Percentiles rank a stretch among this genome's conserved stretches.
Conservation (phyloP, 1,140 invertebrate species). For the Pantala flavescens region DNA sequence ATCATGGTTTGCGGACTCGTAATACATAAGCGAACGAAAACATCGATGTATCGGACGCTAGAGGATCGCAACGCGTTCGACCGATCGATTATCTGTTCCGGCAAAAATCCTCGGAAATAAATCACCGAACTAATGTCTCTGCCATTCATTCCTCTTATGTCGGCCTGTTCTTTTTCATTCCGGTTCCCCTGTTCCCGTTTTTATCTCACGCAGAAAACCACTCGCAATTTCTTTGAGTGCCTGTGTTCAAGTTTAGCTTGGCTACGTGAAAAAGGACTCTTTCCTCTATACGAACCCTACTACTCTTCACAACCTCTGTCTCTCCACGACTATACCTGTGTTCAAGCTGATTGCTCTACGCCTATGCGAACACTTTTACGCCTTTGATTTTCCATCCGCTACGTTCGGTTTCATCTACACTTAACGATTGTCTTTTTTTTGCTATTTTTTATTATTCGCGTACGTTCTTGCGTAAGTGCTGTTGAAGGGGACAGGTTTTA, state of each 20-base stretch:
- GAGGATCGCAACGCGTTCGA: background rate
- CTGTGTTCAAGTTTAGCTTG: background rate
- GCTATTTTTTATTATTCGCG: no score
- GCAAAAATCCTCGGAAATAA: background rate
- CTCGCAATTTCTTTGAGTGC: conserved; percentile 1
- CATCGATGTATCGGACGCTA: no score
- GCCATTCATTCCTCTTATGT: background rate
- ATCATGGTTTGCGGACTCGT: no score
- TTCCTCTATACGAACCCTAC: background rate
- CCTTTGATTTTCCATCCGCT: no score
- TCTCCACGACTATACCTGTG: no score
- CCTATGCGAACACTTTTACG: no score
- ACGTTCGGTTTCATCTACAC: no score
- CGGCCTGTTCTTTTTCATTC: background rate
- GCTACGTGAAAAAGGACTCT: background rate
- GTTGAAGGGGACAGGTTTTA: no score
- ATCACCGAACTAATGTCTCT: background rate
- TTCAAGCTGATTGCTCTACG: no score
- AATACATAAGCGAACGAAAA: no score
- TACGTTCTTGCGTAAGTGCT: no score
- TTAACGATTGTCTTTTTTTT: no score
- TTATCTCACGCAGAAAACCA: background rate
- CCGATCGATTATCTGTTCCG: background rate
- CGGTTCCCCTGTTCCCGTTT: background rate
- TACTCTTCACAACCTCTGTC: background rate